Percentiles rank a stretch among this genome's conserved stretches.
Evolutionary conservation across 2,113 vertebrate genomes (phyloP).

Genomic region (Neomonachus schauinslandi): DNA sequence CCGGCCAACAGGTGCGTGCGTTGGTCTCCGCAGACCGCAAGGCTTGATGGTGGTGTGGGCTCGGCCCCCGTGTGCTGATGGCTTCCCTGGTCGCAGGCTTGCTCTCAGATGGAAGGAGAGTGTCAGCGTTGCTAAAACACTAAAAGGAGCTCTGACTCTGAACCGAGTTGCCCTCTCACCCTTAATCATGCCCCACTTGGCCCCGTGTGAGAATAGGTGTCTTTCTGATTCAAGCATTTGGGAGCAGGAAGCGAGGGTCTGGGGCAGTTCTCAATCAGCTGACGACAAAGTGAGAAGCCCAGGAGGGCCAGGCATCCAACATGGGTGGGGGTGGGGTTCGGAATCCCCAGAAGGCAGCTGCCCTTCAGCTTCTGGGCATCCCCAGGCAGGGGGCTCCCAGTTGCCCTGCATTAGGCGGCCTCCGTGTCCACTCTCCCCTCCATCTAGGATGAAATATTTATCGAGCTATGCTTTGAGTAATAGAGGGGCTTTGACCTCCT

Average conservation of each 20-base stretch:
- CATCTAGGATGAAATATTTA: conserved; percentile 30
- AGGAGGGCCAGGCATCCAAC: accelerated
- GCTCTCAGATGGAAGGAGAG: neutral
- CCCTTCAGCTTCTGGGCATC: neutral
- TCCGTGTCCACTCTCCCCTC: neutral
- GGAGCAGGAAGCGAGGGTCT: neutral
- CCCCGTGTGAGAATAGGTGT: accelerated
- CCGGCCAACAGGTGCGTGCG: neutral
- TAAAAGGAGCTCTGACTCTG: neutral
- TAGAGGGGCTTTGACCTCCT: neutral
- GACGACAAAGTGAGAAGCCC: accelerated
- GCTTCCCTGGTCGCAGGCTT: neutral
- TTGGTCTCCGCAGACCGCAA: neutral
- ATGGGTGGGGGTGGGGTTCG: accelerated
- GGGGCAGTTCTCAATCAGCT: neutral
- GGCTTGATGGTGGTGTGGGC: neutral
- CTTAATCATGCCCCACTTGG: neutral
- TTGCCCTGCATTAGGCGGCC: neutral
- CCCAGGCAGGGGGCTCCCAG: too few species aligned
- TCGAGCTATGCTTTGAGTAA: neutral
- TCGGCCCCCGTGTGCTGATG: neutral
- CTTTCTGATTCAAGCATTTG: neutral
- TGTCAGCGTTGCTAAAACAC: neutral
- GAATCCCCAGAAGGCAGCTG: neutral
- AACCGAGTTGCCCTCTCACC: accelerated